Evolutionary conservation across 2,797 vertebrate species (phyloP), one percentile per base, ranked within the genome.

Genomic region (Myotis vivesi): DNA sequence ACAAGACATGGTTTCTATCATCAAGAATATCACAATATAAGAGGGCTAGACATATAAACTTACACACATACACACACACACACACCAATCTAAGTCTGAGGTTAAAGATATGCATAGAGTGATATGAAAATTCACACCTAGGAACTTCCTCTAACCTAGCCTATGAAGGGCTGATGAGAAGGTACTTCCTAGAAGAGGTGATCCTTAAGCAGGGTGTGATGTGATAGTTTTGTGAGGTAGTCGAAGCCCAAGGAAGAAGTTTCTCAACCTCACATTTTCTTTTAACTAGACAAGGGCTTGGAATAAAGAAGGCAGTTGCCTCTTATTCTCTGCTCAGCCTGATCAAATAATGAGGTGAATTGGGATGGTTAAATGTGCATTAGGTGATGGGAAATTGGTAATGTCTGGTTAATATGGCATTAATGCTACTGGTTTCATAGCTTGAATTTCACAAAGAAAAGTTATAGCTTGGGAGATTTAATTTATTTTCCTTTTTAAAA

Each of bases 381-480:
- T 5, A 59, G 44, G 23, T 75, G 85, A 53, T 73, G 12, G 49
- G 23, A 87, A 95, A 57, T 1, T 20, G 66, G 38, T 59, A 25
- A 49, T 59, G 8, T 66, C 79, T 85, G 73, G 19, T n/a, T 30
- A 62, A 57, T 55, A 64, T 20, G 6, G 17, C 23, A 51, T 81
- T 82, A 66, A 66, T 46, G 33, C 30, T 36, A 20, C 64, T 8
- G 19, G 25, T 30, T 73, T 49, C 38, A 38, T 36, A 83, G 62
- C 9, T 71, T 79, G 64, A 76, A 87, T 94, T 87, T 90, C 57
- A 88, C 33, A 79, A 77, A 84, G 76, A n/a, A 91, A 92, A 77
- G 3, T n/a, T 13, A 89, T 66, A 66, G 19, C 69, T 77, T 85
- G 19, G 19, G 87, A 66, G 72, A 25, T 91, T 93, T 81, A n/a